Conservation (phyloP, 2,113 vertebrate genomes). For the Heliornis fulica region DNA sequence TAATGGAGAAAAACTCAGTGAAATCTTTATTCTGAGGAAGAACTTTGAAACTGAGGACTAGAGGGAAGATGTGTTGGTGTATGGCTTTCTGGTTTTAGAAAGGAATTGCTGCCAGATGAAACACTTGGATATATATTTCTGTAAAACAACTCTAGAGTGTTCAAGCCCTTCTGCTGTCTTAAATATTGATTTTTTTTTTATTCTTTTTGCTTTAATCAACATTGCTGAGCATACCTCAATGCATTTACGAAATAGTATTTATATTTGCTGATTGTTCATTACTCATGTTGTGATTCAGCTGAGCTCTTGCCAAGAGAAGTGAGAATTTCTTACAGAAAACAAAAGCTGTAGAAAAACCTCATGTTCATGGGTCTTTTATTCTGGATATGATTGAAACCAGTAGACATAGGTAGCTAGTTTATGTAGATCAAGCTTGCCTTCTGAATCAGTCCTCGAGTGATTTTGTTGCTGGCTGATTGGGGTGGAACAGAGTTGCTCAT, state of each 20-base stretch:
- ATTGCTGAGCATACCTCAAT: neutral
- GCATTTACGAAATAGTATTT: constrained; percentile 19
- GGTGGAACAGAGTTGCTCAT: constrained; percentile 43
- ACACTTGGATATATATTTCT: neutral
- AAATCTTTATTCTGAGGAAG: neutral
- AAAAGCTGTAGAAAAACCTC: neutral
- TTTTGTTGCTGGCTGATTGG: constrained; percentile 50
- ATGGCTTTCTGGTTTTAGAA: neutral
- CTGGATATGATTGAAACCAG: constrained; percentile 56
- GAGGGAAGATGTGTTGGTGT: neutral
- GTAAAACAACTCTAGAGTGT: neutral
- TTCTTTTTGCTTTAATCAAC: constrained; percentile 36
- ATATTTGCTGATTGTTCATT: constrained; percentile 35
- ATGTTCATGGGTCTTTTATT: neutral
- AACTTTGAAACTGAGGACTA: neutral
- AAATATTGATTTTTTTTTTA: constrained; percentile 29
- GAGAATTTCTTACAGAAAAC: neutral
- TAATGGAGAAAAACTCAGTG: neutral
- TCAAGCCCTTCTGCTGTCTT: constrained; percentile 6
- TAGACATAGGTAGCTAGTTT: constrained; percentile 55
- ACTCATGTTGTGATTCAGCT: constrained; percentile 10
- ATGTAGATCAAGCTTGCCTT: constrained; percentile 37
- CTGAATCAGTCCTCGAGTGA: constrained; percentile 17
- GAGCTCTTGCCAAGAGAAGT: constrained; percentile 11
- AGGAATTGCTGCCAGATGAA: neutral